Evolutionary conservation across 2,113 vertebrate species (phyloP).

Genomic region (Vireo altiloquus): DNA sequence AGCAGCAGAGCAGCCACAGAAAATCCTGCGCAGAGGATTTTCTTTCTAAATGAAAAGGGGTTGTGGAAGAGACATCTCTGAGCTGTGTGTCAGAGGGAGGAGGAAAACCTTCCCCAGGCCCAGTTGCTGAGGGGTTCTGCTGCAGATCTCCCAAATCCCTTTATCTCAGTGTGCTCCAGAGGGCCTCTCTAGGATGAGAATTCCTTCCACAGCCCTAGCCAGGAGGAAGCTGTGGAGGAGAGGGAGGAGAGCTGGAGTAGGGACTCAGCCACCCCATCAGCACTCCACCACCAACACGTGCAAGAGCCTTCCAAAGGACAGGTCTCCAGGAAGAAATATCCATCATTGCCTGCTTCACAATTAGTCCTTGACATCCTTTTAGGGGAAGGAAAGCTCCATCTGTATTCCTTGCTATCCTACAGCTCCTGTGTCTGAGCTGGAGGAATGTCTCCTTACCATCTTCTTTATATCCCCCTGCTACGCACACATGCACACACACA

Average conservation of each 20-base stretch:
- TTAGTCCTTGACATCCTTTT: not conserved
- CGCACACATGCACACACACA: not conserved
- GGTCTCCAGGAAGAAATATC: not conserved
- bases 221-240: not conserved
- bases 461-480: not conserved
- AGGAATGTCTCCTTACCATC: not conserved
- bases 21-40: not conserved
- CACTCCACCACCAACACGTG: rapidly evolving
- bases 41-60: not conserved
- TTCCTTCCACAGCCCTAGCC: not conserved
- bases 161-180: not conserved
- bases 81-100: rapidly evolving
- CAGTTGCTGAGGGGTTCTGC: not conserved
- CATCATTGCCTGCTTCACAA: not conserved
- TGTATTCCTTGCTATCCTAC: not conserved
- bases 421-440: not conserved
- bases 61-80: not conserved
- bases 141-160: not conserved
- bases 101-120: not conserved
- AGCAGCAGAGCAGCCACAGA: not conserved
- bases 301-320: not conserved
- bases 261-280: not conserved
- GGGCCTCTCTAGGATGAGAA: not conserved
- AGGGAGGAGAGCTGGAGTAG: not conserved
- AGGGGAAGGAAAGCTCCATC: not conserved